These are phyloP conservation scores for Zhengitettix transpicula DNA, from an alignment of 2,888 invertebrate genomes.

Conservation along the genomic window DNA sequence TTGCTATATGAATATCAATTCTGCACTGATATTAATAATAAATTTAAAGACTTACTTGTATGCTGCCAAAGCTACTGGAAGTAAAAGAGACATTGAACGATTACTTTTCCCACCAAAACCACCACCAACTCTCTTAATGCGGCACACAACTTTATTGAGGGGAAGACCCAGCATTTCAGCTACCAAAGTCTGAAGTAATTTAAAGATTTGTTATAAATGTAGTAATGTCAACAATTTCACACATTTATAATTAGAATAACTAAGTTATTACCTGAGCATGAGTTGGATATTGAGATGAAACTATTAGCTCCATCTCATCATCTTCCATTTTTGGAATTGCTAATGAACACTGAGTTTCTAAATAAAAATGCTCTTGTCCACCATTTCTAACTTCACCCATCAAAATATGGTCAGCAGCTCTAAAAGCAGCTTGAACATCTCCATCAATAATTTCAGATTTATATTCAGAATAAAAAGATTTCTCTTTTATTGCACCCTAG, in stretches of 20 bases:
- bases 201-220: too few relatives aligned
- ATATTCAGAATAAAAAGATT: conserved; percentile 47
- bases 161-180: conserved; percentile 55
- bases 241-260: background rate
- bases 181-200: conserved; percentile 38
- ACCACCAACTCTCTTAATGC: conserved; percentile 79
- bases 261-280: conserved; percentile 40
- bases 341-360: conserved; percentile 67
- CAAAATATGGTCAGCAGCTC: conserved; percentile 50
- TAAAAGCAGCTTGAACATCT: conserved; percentile 48
- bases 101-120: conserved; percentile 95
- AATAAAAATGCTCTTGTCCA: conserved; percentile 92
- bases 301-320: conserved; percentile 70
- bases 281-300: conserved; percentile 69
- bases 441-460: conserved; percentile 45
- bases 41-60: conserved; percentile 28
- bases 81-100: conserved; percentile 42
- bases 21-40: too few relatives aligned
- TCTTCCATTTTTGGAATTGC: conserved; percentile 60
- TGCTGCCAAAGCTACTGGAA: conserved; percentile 70
- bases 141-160: conserved; percentile 53
- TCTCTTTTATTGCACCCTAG: conserved; percentile 57
- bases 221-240: too few relatives aligned
- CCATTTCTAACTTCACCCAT: conserved; percentile 67
- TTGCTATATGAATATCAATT: too few relatives aligned